Evolutionary conservation across 2,888 invertebrate genomes (phyloP).

Genomic region (Drosophila formosana): DNA sequence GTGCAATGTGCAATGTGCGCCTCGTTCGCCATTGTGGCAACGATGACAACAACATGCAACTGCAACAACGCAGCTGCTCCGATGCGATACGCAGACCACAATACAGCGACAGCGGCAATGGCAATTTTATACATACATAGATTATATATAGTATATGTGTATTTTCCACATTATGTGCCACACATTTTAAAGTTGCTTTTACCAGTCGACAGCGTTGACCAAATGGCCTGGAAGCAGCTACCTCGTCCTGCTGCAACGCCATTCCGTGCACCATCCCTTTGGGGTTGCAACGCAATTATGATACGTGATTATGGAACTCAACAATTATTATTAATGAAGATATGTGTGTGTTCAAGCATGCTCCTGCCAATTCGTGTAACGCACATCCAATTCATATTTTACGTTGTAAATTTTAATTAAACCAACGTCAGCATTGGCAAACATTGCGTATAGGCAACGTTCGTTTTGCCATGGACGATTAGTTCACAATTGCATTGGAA

Average conservation of each 20-base stretch:
- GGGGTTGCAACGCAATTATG: slow-evolving; percentile 24
- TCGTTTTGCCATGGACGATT: slow-evolving; percentile 34
- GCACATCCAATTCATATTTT: slow-evolving; percentile 25
- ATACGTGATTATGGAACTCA: slow-evolving; percentile 55
- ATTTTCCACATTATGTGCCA: slow-evolving; percentile 37
- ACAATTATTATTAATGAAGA: slow-evolving; percentile 62
- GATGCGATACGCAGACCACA: slow-evolving; percentile 46
- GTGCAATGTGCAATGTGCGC: slow-evolving; percentile 47
- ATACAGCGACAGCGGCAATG: slow-evolving; percentile 23
- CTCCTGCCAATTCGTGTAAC: slow-evolving; percentile 20
- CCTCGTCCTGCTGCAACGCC: not conserved
- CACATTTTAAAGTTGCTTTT: slow-evolving; percentile 43
- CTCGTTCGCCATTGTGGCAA: slow-evolving; percentile 50
- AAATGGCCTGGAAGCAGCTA: slow-evolving; percentile 24
- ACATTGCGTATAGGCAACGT: slow-evolving; percentile 40
- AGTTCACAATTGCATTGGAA: slow-evolving; percentile 36
- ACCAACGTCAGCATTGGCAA: slow-evolving; percentile 12
- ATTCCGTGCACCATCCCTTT: not conserved
- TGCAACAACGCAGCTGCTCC: slow-evolving; percentile 26
- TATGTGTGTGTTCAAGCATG: slow-evolving; percentile 39
- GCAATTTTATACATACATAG: slow-evolving; percentile 10
- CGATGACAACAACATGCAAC: slow-evolving; percentile 41
- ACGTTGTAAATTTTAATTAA: slow-evolving; percentile 51
- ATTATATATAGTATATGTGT: slow-evolving; percentile 21
- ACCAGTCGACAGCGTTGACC: slow-evolving; percentile 25